Evolutionary conservation across 2,888 invertebrate species (phyloP).

Genomic region (Alloplasta piceator): DNA sequence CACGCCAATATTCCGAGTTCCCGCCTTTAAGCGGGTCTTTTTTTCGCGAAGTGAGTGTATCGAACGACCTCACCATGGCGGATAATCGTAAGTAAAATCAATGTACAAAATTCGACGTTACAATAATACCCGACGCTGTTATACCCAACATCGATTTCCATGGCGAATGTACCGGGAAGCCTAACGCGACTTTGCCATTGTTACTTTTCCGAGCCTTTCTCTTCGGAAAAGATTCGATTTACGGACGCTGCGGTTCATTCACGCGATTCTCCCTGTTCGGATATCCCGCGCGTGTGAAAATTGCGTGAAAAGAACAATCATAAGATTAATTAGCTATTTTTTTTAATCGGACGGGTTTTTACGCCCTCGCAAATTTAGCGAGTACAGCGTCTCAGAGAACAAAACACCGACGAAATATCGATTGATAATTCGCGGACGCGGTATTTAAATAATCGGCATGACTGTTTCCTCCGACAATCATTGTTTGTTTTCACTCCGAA

Average conservation of each 20-base stretch:
- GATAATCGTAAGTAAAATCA: constrained; percentile 79
- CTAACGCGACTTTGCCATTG: not conserved
- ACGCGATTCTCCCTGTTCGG: no score
- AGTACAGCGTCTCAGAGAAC: constrained; percentile 34
- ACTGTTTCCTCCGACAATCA: not conserved
- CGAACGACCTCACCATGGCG: constrained; percentile 75
- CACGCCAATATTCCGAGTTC: constrained; percentile 67
- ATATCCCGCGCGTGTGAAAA: no score
- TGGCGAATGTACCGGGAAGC: constrained; percentile 39
- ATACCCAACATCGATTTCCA: no score
- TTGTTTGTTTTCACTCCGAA: not conserved
- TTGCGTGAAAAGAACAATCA: no score
- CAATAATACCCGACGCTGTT: no score
- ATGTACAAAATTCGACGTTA: no score
- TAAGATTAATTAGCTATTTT: no score
- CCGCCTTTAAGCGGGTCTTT: constrained; percentile 77
- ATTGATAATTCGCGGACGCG: constrained; percentile 52
- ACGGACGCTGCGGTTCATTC: no score
- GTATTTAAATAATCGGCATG: not conserved
- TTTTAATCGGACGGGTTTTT: not conserved
- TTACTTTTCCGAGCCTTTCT: no score
- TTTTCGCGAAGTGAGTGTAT: constrained; percentile 60
- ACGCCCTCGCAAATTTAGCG: constrained; percentile 19
- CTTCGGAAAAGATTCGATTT: no score
- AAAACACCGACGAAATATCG: constrained; percentile 39